Conservation (phyloP, 2,888 invertebrate genomes). For the Aricia artaxerxes region DNA sequence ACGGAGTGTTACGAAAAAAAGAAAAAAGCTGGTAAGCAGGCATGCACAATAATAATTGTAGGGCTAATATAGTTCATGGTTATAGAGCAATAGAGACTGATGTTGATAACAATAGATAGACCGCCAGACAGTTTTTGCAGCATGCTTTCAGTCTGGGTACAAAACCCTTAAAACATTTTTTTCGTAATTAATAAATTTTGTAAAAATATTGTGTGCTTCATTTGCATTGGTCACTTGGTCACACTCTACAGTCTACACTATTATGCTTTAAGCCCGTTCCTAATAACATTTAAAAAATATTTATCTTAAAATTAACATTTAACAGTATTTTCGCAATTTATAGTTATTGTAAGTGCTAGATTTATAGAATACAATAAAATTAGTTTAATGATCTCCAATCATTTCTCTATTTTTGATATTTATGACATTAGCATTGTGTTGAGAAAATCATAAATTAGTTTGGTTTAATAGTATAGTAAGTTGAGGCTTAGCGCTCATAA, state of each 20-base stretch:
- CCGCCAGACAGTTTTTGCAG: not conserved
- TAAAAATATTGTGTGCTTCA: not conserved
- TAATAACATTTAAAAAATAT: not conserved
- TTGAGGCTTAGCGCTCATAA: not conserved
- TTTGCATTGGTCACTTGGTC: not conserved
- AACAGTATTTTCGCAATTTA: slow-evolving; percentile 17
- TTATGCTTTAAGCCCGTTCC: not conserved
- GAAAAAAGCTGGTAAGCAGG: too few relatives aligned
- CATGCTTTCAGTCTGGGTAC: not conserved
- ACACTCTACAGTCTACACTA: not conserved
- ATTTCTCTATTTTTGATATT: slow-evolving; percentile 1
- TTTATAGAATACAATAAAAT: slow-evolving; percentile 14
- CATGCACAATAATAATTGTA: too few relatives aligned
- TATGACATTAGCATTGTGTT: slow-evolving; percentile 6
- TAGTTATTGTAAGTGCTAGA: not conserved
- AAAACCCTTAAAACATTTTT: not conserved
- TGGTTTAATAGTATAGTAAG: not conserved
- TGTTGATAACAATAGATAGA: too few relatives aligned
- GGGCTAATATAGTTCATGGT: too few relatives aligned
- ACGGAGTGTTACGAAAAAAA: too few relatives aligned
- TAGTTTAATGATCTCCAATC: not conserved
- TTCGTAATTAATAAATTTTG: not conserved
- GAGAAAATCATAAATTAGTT: slow-evolving; percentile 8
- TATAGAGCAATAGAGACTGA: too few relatives aligned
- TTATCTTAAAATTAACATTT: not conserved